Evolutionary conservation across 2,113 vertebrate species (phyloP).

Genomic region (Corydoras maculifer): DNA sequence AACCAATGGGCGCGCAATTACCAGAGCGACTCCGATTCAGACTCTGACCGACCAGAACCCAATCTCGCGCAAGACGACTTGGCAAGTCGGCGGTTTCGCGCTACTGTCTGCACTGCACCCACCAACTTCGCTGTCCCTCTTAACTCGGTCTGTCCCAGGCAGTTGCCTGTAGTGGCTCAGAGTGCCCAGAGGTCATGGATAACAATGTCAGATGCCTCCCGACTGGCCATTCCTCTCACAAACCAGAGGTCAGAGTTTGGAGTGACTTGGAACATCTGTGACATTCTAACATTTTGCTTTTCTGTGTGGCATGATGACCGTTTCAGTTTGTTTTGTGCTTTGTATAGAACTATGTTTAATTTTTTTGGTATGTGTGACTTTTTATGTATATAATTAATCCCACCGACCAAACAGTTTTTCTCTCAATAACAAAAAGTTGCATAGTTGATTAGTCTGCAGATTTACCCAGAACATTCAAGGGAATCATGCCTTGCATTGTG

Average conservation of each 20-base stretch:
- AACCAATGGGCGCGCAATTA: conserved; percentile 49
- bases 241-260: conserved; percentile 29
- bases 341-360: too few species aligned
- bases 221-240: conserved; percentile 7
- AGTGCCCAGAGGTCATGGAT: conserved; percentile 34
- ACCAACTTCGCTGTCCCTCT: conserved; percentile 50
- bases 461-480: too few species aligned
- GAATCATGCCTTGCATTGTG: too few species aligned
- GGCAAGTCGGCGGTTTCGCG: conserved; percentile 63
- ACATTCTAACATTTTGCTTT: conserved; percentile 22
- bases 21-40: conserved; percentile 63
- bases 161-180: conserved; percentile 5
- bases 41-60: conserved; percentile 56
- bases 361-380: too few species aligned
- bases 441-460: too few species aligned
- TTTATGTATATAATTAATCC: too few species aligned
- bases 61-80: conserved; percentile 65
- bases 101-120: conserved; percentile 45
- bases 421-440: too few species aligned
- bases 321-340: neutral
- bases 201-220: conserved; percentile 30
- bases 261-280: conserved; percentile 1
- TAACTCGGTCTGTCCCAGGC: conserved; percentile 9
- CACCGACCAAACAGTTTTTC: too few species aligned
- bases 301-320: neutral